A percentile compares a stretch with the other conserved stretches of the same genome.
phyloP scores from a whole-genome alignment of 2,888 invertebrate genomes.

The Sphaerophoria taeniata region DNA sequence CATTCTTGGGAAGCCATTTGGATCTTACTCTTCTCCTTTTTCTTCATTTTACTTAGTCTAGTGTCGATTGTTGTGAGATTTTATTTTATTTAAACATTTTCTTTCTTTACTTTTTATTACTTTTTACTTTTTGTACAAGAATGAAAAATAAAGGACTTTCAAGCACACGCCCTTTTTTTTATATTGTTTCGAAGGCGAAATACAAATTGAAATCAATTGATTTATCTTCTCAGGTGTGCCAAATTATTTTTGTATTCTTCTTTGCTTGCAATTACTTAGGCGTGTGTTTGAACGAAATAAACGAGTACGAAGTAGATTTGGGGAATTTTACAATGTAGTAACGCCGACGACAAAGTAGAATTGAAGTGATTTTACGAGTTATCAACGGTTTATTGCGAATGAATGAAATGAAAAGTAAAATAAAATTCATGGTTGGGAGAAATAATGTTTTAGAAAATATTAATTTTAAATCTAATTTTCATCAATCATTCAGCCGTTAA shows the following conservation, averaged over 20 bases:
- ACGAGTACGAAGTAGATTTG: no score
- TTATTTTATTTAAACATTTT: not conserved
- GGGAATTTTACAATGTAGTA: no score
- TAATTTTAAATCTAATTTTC: no score
- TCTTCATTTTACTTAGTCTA: conserved; percentile 11
- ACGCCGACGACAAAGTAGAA: no score
- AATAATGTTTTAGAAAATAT: no score
- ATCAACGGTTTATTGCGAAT: no score
- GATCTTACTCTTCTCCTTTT: conserved; percentile 14
- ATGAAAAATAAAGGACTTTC: conserved; percentile 25
- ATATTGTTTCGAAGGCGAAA: conserved; percentile 44
- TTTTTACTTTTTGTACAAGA: not conserved
- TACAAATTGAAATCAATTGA: conserved; percentile 69
- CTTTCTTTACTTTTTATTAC: not conserved
- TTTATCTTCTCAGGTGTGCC: conserved; percentile 73
- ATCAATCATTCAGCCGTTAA: no score
- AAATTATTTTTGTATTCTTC: conserved; percentile 71
- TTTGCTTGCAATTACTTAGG: conserved; percentile 29
- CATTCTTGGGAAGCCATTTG: conserved; percentile 59
- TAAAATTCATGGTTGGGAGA: no score
- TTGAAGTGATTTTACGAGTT: no score
- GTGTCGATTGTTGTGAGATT: conserved; percentile 17
- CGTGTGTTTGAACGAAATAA: no score
- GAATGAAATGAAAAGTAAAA: no score
- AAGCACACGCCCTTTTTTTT: conserved; percentile 58